Percentiles rank a stretch among this genome's conserved stretches.
These are phyloP conservation scores for Pagetopsis macropterus DNA, from an alignment of 2,797 vertebrate species.

Conservation along the genomic window DNA sequence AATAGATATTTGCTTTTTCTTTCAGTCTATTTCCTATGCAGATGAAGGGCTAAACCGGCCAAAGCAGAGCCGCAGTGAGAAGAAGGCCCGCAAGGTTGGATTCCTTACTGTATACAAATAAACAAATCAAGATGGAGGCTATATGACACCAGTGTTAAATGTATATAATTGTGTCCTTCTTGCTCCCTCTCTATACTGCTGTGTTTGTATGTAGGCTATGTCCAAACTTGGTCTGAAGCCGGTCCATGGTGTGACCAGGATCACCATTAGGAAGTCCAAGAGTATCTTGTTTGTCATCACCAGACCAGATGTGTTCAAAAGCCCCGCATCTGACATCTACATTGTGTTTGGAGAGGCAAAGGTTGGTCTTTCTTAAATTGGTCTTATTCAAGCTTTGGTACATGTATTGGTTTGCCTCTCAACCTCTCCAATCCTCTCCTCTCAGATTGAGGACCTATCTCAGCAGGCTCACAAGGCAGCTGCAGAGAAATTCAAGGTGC, in stretches of 20 bases:
- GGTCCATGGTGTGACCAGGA: slow-evolving; percentile 95
- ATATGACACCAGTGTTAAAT: background rate
- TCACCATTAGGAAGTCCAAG: slow-evolving; percentile 98
- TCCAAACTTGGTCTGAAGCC: slow-evolving; percentile 96
- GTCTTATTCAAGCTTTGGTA: background rate
- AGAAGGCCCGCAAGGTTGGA: slow-evolving; percentile 96
- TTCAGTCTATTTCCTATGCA: slow-evolving; percentile 83
- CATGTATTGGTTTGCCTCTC: background rate
- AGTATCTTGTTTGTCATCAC: slow-evolving; percentile 98
- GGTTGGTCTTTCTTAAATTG: slow-evolving; percentile 50
- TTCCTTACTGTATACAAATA: background rate
- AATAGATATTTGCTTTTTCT: slow-evolving; percentile 1
- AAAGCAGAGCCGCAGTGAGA: slow-evolving; percentile 98
- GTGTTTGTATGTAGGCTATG: slow-evolving; percentile 89
- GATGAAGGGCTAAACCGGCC: slow-evolving; percentile 91
- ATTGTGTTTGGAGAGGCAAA: slow-evolving; percentile 98
- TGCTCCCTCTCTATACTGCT: slow-evolving; percentile 13
- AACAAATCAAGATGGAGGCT: background rate
- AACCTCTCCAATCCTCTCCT: background rate
- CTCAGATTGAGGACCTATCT: slow-evolving; percentile 95
- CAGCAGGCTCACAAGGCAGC: slow-evolving; percentile 98
- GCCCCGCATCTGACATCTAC: slow-evolving; percentile 96
- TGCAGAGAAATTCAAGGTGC: slow-evolving; percentile 98
- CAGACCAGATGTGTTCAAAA: slow-evolving; percentile 98
- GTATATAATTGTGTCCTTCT: background rate